Evolutionary conservation across 2,888 invertebrate genomes (phyloP), one percentile per base, ranked within the genome.

Genomic region (Drosophila merina): DNA sequence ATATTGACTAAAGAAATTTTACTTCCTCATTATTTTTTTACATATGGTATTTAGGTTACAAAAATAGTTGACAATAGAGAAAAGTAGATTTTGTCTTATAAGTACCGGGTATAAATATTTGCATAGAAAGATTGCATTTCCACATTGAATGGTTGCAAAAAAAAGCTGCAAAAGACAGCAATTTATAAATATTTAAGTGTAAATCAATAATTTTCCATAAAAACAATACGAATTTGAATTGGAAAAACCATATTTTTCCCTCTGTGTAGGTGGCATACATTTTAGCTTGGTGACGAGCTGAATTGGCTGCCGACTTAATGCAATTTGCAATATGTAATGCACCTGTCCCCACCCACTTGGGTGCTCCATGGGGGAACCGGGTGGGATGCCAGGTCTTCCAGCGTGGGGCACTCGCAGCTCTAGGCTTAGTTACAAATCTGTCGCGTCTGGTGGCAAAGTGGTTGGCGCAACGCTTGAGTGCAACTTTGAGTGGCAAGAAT

Each of bases 391-490:
- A 36, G n/a, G 47, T 71, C 72, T 72, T 63, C 51, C 63, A 62
- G 51, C 52, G 44, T 31, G 47, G 9, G 31, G 8, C 12, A 25
- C 52, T 63, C 28, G 31, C 36, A 44, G 38, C 55, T 12, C 20
- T 25, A 47, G 33, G 57, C 67, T 82, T 79, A 86, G 84, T 86
- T 74, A 68, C 73, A 60, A 57, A 76, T 68, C 57, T 73, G 74
- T 73, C 66, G 72, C 72, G 59, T 57, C 70, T 57, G 63, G 71
- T 69, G 33, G 57, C 71, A 74, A 59, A 49, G 30, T 44, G 26
- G 9, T 10, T 10, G 31, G 30, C 55, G 48, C 69, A 58, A 57
- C 51, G 62, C 60, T 70, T 64, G 57, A 49, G 33, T 56, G 56
- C 26, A 40, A 66, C 54, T 48, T 14, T 45, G 12, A 47, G 55